Percentiles rank a stretch among this genome's conserved stretches.
These are phyloP conservation scores for Eristalinus sepulchralis DNA, from an alignment of 2,888 invertebrate species.

Conservation along the genomic window DNA sequence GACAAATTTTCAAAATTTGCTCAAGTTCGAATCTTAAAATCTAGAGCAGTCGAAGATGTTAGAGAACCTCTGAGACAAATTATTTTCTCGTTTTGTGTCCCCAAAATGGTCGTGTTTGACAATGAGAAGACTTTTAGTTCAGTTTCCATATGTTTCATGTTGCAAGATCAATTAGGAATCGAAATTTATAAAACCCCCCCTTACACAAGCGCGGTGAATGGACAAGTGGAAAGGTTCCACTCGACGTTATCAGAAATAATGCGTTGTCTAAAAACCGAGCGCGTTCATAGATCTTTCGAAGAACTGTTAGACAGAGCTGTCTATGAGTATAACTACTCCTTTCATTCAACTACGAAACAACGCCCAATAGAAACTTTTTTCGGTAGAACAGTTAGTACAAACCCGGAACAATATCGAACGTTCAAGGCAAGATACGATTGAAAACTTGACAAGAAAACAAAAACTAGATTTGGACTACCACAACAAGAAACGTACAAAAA, in stretches of 20 bases:
- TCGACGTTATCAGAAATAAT: slow-evolving; percentile 21
- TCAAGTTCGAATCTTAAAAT: background rate
- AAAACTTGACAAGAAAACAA: background rate
- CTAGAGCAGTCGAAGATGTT: slow-evolving; percentile 2
- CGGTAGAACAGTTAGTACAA: slow-evolving; percentile 8
- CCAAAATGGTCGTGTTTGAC: slow-evolving; percentile 11
- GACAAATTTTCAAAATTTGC: slow-evolving; percentile 38
- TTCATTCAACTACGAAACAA: slow-evolving; percentile 18
- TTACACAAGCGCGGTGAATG: slow-evolving; percentile 26
- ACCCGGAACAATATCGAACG: slow-evolving; percentile 15
- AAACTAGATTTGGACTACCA: background rate
- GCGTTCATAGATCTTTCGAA: background rate
- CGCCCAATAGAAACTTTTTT: slow-evolving; percentile 12
- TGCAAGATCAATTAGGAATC: slow-evolving; percentile 4
- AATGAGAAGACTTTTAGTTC: slow-evolving; percentile 23
- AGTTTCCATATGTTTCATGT: slow-evolving; percentile 24
- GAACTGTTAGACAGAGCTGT: slow-evolving; percentile 21
- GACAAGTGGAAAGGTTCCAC: slow-evolving; percentile 35
- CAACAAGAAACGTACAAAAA: slow-evolving; percentile 33
- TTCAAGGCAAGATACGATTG: background rate
- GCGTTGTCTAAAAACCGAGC: slow-evolving; percentile 20
- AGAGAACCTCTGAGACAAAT: slow-evolving; percentile 18
- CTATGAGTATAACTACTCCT: slow-evolving; percentile 31
- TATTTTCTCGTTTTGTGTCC: slow-evolving; percentile 27
- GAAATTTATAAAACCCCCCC: slow-evolving; percentile 25